These are phyloP conservation scores for Ailuropoda melanoleuca DNA, from an alignment of 2,113 vertebrate species.

Conservation along the genomic window DNA sequence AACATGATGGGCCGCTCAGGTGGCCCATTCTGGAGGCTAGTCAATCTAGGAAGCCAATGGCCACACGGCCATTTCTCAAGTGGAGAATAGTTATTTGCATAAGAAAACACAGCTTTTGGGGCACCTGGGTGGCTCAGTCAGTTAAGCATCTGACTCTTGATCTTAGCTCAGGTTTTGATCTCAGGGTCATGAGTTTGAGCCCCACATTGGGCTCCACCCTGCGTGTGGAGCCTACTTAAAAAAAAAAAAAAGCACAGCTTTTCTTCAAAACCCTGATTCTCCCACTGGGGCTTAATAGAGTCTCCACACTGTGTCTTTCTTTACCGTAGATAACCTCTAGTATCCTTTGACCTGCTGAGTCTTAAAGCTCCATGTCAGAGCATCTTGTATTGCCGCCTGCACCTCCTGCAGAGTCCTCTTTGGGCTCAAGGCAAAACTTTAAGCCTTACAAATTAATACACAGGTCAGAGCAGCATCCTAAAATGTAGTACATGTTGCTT, in stretches of 20 bases:
- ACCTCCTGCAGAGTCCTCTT: neutral
- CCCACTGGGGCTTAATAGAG: neutral
- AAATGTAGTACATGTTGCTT: neutral
- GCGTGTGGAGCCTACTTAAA: neutral
- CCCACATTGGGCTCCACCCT: neutral
- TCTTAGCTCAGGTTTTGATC: neutral
- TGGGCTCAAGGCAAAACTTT: neutral
- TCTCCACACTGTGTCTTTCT: neutral
- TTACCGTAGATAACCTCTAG: neutral
- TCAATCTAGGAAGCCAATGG: neutral
- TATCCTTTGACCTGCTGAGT: neutral
- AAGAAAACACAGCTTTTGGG: neutral
- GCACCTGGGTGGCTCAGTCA: neutral
- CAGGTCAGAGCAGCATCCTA: neutral
- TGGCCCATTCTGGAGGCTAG: neutral
- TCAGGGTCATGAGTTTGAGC: neutral
- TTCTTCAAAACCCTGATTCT: neutral
- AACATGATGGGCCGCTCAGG: neutral
- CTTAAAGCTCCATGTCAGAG: neutral
- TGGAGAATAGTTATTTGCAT: neutral
- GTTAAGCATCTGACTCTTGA: neutral
- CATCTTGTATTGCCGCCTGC: neutral
- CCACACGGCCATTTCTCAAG: neutral
- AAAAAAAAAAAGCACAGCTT: neutral
- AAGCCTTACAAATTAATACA: neutral